Evolutionary conservation across 2,888 invertebrate genomes (phyloP).

Genomic region (Tupiocoris notatus): DNA sequence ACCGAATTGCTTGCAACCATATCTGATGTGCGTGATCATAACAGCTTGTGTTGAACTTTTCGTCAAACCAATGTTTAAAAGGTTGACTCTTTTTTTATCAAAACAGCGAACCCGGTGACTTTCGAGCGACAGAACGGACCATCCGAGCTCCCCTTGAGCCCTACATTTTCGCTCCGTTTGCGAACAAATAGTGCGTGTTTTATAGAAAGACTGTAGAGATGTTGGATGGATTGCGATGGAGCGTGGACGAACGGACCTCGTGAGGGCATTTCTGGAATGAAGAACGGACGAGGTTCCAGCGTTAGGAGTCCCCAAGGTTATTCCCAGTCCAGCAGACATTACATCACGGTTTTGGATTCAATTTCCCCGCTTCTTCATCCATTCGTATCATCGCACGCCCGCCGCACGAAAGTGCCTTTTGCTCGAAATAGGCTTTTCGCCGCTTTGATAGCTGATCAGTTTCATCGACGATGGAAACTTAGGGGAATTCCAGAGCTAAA

Average conservation of each 20-base stretch:
- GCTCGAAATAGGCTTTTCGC: background rate
- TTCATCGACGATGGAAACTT: constrained; percentile 34
- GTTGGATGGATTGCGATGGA: background rate
- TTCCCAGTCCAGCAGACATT: constrained; percentile 16
- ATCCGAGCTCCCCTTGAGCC: background rate
- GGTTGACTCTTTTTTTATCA: too few species aligned
- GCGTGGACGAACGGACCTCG: background rate
- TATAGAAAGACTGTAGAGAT: constrained; percentile 10
- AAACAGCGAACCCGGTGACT: too few species aligned
- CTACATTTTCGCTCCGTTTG: constrained; percentile 16
- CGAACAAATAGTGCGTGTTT: constrained; percentile 34
- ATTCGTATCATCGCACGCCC: background rate
- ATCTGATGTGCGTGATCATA: too few species aligned
- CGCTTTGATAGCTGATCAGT: constrained; percentile 39
- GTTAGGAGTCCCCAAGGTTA: background rate
- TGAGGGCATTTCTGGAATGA: constrained; percentile 32
- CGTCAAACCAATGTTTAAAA: too few species aligned
- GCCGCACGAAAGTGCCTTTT: background rate
- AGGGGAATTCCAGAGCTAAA: constrained; percentile 31
- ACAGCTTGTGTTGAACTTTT: too few species aligned
- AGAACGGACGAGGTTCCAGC: background rate
- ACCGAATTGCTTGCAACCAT: too few species aligned
- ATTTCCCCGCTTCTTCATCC: constrained; percentile 11
- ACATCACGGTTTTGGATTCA: constrained; percentile 35
- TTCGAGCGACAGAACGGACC: too few species aligned